phyloP scores from a whole-genome alignment of 2,113 vertebrate species.

The Boulengeromyrus knoepffleri region DNA sequence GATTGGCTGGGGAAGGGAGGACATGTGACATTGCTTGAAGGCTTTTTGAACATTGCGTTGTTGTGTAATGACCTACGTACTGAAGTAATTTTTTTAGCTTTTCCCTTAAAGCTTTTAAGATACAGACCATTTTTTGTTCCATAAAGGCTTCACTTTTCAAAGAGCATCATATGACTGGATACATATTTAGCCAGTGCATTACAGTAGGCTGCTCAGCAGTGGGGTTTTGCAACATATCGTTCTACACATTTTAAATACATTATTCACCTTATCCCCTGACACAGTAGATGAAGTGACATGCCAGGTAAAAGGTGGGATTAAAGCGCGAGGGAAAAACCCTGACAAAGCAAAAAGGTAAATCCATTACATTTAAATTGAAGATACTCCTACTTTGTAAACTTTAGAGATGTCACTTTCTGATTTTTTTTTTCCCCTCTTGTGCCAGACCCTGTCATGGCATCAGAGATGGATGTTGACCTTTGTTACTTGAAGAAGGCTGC shows the following conservation, averaged over 20 bases:
- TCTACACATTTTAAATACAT: not conserved
- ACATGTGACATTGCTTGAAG: constrained; percentile 4
- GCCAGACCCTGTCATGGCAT: not conserved
- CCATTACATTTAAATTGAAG: not conserved
- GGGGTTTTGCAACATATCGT: not conserved
- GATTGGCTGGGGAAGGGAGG: not conserved
- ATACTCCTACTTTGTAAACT: not conserved
- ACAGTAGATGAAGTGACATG: not conserved
- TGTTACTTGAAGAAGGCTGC: not conserved
- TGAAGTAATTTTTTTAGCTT: not conserved
- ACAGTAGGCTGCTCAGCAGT: not conserved
- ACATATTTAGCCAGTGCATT: not conserved
- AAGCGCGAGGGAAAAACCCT: not conserved
- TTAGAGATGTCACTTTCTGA: not conserved
- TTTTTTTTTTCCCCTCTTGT: not conserved
- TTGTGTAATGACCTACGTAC: not conserved
- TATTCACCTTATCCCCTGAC: not conserved
- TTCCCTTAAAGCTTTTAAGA: not conserved
- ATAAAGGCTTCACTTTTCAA: not conserved
- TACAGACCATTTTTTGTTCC: not conserved
- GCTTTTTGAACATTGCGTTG: not conserved
- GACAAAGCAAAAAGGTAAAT: not conserved
- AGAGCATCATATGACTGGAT: not conserved
- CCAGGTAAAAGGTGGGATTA: not conserved
- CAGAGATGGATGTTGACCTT: not conserved